Evolutionary conservation across 2,888 invertebrate species (phyloP), one percentile per base, ranked within the genome.

Genomic region (Ophioninae sp.): DNA sequence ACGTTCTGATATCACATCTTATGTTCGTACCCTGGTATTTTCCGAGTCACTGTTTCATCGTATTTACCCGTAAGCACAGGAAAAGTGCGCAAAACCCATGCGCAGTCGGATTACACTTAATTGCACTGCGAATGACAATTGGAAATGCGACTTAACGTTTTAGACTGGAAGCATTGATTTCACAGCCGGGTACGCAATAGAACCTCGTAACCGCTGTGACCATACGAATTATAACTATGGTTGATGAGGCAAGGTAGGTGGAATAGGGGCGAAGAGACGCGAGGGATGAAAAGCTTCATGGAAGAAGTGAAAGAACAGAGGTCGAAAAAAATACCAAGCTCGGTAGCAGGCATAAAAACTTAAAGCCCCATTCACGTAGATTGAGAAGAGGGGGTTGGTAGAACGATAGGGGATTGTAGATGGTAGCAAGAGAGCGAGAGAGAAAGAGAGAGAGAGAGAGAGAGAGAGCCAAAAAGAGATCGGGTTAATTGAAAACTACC

Each of bases 171-270:
- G 78, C 71, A 81, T 75, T 65, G 79, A 81, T 81, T 79, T 81
- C 64, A 61, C 44, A 58, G 61, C 23, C 30, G 41, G 63, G 75
- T 22, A 71, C 71, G 71, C 74, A 71, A 84, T 72, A 68, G 81
- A 71, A 44, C 8, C 37, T 39, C 39, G 80, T 81, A 81, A 81
- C 74, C 71, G 80, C 76, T 79, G 82, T 74, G 80, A 69, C 85
- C 84, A 81, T 79, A 68, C 69, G 85, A 89, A 88, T 89, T 87
- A 89, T 89, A 89, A 89, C 89, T 88, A 88, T 86, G 85, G 86
- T 80, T 82, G 51, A 17, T 30, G 41, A 63, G 39, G 13, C 73
- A 69, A 58, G 56, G 41, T 22, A 17, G 59, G 82, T 30, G 3
- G 84, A 80, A 72, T 58, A 64, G 23, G 74, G 59, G 23, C 17